Percentiles rank a stretch among this genome's conserved stretches.
Conservation (phyloP, 2,113 vertebrate genomes). For the Gallinago paraguaiae region DNA sequence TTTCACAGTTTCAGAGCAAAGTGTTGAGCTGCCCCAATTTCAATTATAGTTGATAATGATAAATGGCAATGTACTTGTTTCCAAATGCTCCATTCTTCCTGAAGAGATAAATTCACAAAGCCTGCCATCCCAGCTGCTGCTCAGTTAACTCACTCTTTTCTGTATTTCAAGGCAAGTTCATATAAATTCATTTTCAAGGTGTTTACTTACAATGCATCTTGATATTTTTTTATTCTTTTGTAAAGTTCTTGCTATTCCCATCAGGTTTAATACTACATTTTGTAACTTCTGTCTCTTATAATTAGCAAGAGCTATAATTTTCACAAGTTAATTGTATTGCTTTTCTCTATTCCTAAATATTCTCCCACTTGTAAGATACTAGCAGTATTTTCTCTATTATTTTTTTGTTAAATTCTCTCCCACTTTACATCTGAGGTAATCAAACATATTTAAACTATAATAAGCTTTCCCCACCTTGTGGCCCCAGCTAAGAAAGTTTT, state of each 20-base stretch:
- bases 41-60: conserved; percentile 10
- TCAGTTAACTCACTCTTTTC: not conserved
- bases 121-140: not conserved
- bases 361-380: not conserved
- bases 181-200: not conserved
- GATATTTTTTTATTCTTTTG: not conserved
- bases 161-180: not conserved
- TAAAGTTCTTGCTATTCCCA: not conserved
- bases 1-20: conserved; percentile 1
- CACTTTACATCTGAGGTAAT: not conserved
- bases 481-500: not conserved
- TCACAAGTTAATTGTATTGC: not conserved
- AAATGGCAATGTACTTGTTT: not conserved
- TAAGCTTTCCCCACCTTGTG: not conserved
- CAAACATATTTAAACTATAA: not conserved
- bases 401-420: not conserved
- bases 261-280: not conserved
- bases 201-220: not conserved
- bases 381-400: not conserved
- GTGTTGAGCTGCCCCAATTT: conserved; percentile 3
- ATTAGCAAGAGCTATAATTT: not conserved
- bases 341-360: not conserved
- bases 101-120: not conserved
- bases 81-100: not conserved
- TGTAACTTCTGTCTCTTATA: not conserved